Percentiles rank a stretch among this genome's conserved stretches.
phyloP scores from a whole-genome alignment of 1,140 invertebrate genomes.

The Vollenhovia emeryi region DNA sequence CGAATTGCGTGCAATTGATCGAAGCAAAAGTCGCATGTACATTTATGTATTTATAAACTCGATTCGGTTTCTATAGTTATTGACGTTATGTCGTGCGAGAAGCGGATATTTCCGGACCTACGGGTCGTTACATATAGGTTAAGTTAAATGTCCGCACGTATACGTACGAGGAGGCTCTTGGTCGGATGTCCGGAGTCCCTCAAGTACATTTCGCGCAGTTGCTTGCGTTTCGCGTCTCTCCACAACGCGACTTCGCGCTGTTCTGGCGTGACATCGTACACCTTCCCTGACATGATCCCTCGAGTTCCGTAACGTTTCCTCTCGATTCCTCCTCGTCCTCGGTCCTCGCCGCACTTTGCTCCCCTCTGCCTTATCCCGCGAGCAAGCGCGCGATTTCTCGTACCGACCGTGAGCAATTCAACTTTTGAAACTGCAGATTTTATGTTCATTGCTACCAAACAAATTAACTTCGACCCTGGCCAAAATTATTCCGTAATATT shows the following conservation, averaged over 20 bases:
- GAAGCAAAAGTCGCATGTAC: not conserved
- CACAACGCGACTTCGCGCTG: slow-evolving; percentile 85
- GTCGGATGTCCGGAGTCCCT: slow-evolving; percentile 89
- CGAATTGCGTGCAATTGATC: not conserved
- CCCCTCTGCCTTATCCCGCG: no score
- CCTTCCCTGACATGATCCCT: slow-evolving; percentile 30
- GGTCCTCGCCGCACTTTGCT: no score
- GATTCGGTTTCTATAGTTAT: no score
- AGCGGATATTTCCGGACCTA: not conserved
- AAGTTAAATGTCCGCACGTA: slow-evolving; percentile 18
- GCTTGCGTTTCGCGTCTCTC: slow-evolving; percentile 85
- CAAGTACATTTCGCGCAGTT: slow-evolving; percentile 89
- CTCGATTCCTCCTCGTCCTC: no score
- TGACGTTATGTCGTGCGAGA: no score
- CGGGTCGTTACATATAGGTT: no score
- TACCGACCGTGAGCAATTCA: no score
- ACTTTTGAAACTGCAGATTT: no score
- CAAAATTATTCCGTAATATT: no score
- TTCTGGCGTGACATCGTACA: slow-evolving; percentile 70
- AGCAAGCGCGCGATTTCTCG: no score
- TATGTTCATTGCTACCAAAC: no score
- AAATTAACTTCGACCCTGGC: no score
- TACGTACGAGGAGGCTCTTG: slow-evolving; percentile 75
- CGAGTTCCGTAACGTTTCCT: not conserved
- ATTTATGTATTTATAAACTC: not conserved